Evolutionary conservation across 1,140 invertebrate species (phyloP).

Genomic region (Diachasma alloeum): DNA sequence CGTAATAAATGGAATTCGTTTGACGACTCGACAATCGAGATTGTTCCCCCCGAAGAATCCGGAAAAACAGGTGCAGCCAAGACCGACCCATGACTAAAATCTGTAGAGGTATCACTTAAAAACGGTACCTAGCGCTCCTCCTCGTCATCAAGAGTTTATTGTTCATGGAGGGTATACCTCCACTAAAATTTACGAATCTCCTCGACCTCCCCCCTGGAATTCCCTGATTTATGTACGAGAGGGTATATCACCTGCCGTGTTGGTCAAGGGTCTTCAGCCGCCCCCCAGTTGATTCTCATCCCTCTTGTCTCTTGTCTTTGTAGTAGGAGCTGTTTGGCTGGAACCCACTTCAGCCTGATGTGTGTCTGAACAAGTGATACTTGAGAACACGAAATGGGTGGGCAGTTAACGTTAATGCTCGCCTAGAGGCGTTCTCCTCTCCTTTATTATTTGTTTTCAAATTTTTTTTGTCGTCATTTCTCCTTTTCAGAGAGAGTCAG

Average conservation of each 20-base stretch:
- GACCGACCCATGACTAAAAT: too few relatives aligned
- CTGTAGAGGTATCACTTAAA: too few relatives aligned
- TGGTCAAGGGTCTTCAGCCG: background rate
- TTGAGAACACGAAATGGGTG: conserved; percentile 5
- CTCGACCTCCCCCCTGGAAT: background rate
- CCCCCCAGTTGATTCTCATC: background rate
- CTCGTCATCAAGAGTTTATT: background rate
- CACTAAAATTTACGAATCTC: background rate
- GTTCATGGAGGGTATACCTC: background rate
- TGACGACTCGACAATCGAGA: too few relatives aligned
- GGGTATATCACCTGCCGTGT: background rate
- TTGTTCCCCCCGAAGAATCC: too few relatives aligned
- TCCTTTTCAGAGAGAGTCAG: background rate
- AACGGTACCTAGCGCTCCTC: too few relatives aligned
- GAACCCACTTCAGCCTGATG: background rate
- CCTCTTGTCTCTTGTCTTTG: background rate
- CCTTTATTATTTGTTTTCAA: conserved; percentile 14
- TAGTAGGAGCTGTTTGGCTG: background rate
- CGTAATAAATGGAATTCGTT: too few relatives aligned
- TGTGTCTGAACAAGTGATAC: conserved; percentile 1
- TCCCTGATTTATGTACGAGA: background rate
- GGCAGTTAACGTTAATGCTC: conserved; percentile 6
- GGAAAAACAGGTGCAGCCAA: too few relatives aligned
- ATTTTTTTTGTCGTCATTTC: background rate
- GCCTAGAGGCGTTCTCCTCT: background rate